These are phyloP conservation scores for Drosophila hawaiiensis DNA, from an alignment of 2,888 invertebrate species.

Conservation along the genomic window DNA sequence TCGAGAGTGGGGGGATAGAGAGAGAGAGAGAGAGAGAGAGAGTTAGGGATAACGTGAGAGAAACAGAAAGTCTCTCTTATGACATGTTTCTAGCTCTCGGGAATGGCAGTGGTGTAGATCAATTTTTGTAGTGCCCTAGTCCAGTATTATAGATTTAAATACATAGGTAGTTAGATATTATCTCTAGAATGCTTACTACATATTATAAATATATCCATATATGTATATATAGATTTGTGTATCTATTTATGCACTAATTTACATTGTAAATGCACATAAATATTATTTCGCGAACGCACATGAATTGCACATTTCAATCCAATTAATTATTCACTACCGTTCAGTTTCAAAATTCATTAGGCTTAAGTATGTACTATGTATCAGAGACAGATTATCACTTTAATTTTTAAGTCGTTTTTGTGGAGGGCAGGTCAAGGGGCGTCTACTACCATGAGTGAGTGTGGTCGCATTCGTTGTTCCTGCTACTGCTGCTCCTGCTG, in stretches of 20 bases:
- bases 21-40: not conserved
- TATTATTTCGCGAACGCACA: constrained; percentile 50
- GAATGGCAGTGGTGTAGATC: constrained; percentile 77
- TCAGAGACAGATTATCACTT: constrained; percentile 77
- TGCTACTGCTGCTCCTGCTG: constrained; percentile 28
- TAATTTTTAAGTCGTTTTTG: constrained; percentile 72
- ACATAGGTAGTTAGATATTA: constrained; percentile 29
- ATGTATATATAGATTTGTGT: constrained; percentile 4
- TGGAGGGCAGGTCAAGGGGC: constrained; percentile 48
- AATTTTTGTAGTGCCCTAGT: constrained; percentile 69
- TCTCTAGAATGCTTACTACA: constrained; percentile 35
- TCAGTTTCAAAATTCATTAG: constrained; percentile 63
- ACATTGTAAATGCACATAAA: constrained; percentile 76
- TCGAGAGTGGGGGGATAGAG: constrained; percentile 1
- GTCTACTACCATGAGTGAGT: constrained; percentile 14
- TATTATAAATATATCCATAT: constrained; percentile 33
- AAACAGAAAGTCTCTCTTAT: constrained; percentile 17
- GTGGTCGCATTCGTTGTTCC: constrained; percentile 65
- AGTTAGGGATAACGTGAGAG: constrained; percentile 1
- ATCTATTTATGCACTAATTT: constrained; percentile 63
- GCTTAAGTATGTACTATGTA: constrained; percentile 65
- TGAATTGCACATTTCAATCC: constrained; percentile 41
- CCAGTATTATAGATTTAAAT: constrained; percentile 42
- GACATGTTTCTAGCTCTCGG: constrained; percentile 55
- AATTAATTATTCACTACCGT: constrained; percentile 54